Conservation (phyloP, 1,140 invertebrate species). For the Ptiloglossa arizonensis region DNA sequence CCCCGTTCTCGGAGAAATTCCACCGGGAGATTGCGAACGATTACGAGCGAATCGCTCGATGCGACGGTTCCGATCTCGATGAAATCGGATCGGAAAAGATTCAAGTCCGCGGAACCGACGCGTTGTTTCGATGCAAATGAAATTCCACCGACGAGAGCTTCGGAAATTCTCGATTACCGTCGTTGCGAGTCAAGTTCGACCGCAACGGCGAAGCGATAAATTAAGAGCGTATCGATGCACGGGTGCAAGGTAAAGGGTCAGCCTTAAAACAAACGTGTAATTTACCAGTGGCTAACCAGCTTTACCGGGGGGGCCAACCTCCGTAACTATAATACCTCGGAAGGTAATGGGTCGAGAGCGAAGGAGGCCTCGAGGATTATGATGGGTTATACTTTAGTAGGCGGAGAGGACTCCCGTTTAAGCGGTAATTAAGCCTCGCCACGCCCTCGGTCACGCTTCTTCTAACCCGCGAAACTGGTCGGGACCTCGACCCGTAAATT, state of each 20-base stretch:
- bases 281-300: constrained; percentile 77
- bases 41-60: not conserved
- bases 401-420: constrained; percentile 80
- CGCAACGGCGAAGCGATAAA: constrained; percentile 65
- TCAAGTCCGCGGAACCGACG: too few relatives aligned
- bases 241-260: constrained; percentile 51
- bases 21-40: not conserved
- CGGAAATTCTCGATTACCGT: not conserved
- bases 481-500: constrained; percentile 15
- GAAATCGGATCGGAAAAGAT: too few relatives aligned
- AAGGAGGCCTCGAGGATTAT: constrained; percentile 71
- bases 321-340: constrained; percentile 56
- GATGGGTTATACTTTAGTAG: constrained; percentile 79
- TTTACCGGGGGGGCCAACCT: constrained; percentile 57
- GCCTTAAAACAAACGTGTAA: constrained; percentile 79
- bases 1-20: not conserved
- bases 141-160: too few relatives aligned
- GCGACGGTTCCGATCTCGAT: too few relatives aligned
- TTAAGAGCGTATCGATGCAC: constrained; percentile 62
- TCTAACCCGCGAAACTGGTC: constrained; percentile 40
- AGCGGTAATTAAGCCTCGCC: constrained; percentile 79
- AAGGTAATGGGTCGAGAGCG: constrained; percentile 60
- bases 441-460: constrained; percentile 78
- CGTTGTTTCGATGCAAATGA: too few relatives aligned
- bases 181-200: too few relatives aligned